Evolutionary conservation across 2,888 invertebrate genomes (phyloP).

Genomic region (Lamproptera curius): DNA sequence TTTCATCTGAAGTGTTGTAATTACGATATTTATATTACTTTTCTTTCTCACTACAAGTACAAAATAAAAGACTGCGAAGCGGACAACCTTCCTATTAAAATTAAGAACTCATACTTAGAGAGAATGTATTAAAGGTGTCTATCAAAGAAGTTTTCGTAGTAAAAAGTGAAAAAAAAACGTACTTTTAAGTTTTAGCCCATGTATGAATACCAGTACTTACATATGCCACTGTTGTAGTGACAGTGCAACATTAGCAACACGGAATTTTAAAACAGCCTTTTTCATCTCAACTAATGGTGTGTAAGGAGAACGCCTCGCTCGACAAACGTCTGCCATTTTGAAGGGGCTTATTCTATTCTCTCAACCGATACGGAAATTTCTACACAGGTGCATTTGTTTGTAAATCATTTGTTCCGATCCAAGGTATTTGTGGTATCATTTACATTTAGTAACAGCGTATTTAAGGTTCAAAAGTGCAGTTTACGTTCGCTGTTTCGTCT

Average conservation of each 20-base stretch:
- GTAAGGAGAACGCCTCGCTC: not conserved
- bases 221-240: too few relatives aligned
- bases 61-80: not conserved
- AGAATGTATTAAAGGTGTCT: not conserved
- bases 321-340: not conserved
- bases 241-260: too few relatives aligned
- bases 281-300: too few relatives aligned
- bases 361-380: not conserved
- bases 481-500: slow-evolving; percentile 1
- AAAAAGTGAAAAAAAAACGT: not conserved
- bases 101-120: not conserved
- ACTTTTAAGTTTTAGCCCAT: too few relatives aligned
- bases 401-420: slow-evolving; percentile 13
- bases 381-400: slow-evolving; percentile 14
- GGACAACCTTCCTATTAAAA: not conserved
- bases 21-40: too few relatives aligned
- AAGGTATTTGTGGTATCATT: slow-evolving; percentile 12
- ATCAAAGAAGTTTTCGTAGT: not conserved
- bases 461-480: slow-evolving; percentile 7
- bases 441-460: not conserved
- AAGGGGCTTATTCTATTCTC: not conserved
- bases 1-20: too few relatives aligned
- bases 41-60: too few relatives aligned
- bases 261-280: too few relatives aligned
- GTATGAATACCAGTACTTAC: too few relatives aligned